These are phyloP conservation scores for Eufriesea mexicana DNA, from an alignment of 1,140 invertebrate genomes.

Conservation along the genomic window DNA sequence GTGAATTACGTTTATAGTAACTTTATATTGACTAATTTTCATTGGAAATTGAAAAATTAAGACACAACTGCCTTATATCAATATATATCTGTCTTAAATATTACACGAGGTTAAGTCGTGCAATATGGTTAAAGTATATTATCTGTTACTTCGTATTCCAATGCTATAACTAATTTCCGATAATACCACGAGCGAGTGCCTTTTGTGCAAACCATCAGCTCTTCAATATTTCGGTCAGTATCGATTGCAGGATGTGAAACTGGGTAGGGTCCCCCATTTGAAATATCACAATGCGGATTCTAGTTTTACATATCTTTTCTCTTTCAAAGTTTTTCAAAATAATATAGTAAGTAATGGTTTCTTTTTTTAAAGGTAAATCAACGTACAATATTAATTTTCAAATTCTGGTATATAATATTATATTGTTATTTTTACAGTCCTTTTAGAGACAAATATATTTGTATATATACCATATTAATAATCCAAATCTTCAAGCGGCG, in stretches of 20 bases:
- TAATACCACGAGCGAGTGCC: neutral
- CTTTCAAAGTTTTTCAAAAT: neutral
- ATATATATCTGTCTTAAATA: neutral
- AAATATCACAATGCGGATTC: conserved; percentile 16
- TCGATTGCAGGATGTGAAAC: conserved; percentile 40
- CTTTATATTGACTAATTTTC: neutral
- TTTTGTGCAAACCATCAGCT: neutral
- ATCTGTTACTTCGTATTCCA: neutral
- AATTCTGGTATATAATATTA: too few relatives aligned
- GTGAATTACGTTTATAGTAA: neutral
- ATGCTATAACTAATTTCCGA: neutral
- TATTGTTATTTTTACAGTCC: too few relatives aligned
- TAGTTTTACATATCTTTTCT: neutral
- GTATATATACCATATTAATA: too few relatives aligned
- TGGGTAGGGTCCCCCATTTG: conserved; percentile 20
- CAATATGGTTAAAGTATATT: neutral
- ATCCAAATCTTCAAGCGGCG: too few relatives aligned
- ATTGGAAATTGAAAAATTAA: neutral
- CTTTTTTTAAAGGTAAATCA: neutral
- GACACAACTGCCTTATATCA: neutral
- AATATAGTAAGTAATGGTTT: neutral
- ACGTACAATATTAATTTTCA: too few relatives aligned
- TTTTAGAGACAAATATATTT: too few relatives aligned
- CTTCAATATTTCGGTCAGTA: conserved; percentile 41
- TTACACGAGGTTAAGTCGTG: neutral